Evolutionary conservation across 2,888 invertebrate species (phyloP).

Genomic region (Epirrhoe tristata): DNA sequence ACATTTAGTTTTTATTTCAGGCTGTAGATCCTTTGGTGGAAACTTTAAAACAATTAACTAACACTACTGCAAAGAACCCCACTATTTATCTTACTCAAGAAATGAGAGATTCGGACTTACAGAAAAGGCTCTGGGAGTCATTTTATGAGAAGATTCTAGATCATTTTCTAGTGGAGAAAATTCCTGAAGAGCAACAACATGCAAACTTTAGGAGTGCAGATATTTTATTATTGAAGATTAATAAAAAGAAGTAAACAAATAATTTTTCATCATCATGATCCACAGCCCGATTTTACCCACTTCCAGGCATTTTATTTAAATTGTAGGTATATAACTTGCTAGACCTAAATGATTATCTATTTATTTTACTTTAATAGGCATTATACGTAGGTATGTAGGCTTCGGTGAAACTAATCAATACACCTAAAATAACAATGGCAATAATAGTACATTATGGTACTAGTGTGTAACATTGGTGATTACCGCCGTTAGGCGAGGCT

Average conservation of each 20-base stretch:
- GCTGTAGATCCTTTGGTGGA: constrained; percentile 85
- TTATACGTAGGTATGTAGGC: too few relatives aligned
- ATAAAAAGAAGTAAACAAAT: constrained; percentile 54
- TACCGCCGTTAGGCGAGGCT: too few relatives aligned
- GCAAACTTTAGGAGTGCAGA: constrained; percentile 86
- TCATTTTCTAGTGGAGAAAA: constrained; percentile 69
- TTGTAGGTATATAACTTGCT: too few relatives aligned
- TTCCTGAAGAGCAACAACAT: constrained; percentile 87
- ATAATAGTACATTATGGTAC: too few relatives aligned
- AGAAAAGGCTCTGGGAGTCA: constrained; percentile 67
- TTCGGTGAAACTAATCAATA: too few relatives aligned
- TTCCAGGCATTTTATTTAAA: too few relatives aligned
- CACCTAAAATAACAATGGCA: too few relatives aligned
- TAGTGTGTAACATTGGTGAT: too few relatives aligned
- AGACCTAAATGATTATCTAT: too few relatives aligned
- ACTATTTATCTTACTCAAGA: constrained; percentile 88
- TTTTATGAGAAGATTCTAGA: constrained; percentile 70
- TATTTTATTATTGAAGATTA: constrained; percentile 84
- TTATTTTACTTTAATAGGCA: too few relatives aligned
- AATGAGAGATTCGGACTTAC: constrained; percentile 86
- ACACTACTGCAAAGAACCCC: constrained; percentile 76
- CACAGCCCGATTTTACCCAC: too few relatives aligned
- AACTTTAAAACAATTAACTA: constrained; percentile 79
- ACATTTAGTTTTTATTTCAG: constrained; percentile 62
- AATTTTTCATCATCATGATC: background rate